Evolutionary conservation across 2,888 invertebrate genomes (phyloP), one percentile per base, ranked within the genome.

Genomic region (Saturnia pavonia): DNA sequence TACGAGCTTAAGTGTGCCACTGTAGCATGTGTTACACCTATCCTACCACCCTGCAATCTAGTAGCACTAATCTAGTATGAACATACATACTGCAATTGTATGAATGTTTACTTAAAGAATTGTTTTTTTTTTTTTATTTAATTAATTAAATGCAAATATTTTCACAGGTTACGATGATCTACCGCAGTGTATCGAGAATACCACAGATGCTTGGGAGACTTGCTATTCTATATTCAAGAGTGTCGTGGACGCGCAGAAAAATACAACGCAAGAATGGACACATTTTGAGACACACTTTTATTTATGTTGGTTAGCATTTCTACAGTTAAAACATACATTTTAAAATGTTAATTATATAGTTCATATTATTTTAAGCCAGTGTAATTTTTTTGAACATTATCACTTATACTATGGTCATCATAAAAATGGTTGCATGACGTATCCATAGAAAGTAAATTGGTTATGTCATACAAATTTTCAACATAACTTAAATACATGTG

Each of bases 221-320:
- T 92, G 93, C 70, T 93, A 91, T 67, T 66, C 78, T 1, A 54
- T 66, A 0, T 91, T 93, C 74, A 90, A 88, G 69, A 45, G 60
- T 0, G 54, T 78, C 0, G 85, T 90, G 0, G 89, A 90, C 19
- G 79, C 80, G 0, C 85, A 88, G 43, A 91, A 88, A 75, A 92
- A 92, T 66, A 80, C 80, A 0, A 85, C 88, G 0, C 82, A 79
- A 0, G 89, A 90, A 34, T 92, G 91, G 92, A 91, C 91, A 0
- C 92, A 93, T 73, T 93, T 85, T 63, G 84, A 85, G 43, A 87
- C 88, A 0, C 92, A 93, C 78, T 92, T 92, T 72, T 73, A 81
- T 67, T 80, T 93, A 70, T 93, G 92, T 74, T 92, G 92, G 92
- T 92, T 67, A 76, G 84, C 76, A 22, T 69, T 4, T 48, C 12